Conservation (phyloP, 2,797 vertebrate genomes). For the Gymnoscopelus microlampas region DNA sequence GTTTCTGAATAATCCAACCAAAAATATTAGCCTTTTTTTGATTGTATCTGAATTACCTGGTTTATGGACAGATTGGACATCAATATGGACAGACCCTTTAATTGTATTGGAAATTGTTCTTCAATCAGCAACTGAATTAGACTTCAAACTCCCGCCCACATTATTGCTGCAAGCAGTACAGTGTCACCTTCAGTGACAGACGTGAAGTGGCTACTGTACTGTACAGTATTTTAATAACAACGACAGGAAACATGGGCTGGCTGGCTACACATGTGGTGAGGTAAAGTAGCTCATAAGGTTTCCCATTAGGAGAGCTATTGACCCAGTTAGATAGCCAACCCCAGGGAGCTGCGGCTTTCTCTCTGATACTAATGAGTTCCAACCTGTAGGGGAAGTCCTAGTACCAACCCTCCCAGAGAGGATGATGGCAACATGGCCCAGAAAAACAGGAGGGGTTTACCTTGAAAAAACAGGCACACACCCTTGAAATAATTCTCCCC, state of each 20-base stretch:
- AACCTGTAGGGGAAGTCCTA: constrained; percentile 72
- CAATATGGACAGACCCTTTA: no score
- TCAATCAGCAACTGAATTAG: no score
- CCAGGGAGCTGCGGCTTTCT: constrained; percentile 46
- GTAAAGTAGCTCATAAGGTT: constrained; percentile 57
- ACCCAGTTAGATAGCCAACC: constrained; percentile 66
- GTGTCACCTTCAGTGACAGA: neutral
- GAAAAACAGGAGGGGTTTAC: constrained; percentile 40
- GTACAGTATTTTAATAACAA: constrained; percentile 22
- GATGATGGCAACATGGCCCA: constrained; percentile 38
- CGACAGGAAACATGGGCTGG: constrained; percentile 1
- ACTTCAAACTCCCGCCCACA: no score
- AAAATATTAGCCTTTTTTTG: neutral
- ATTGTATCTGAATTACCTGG: neutral
- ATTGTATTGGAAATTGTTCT: no score
- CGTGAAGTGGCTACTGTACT: neutral
- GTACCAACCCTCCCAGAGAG: constrained; percentile 23
- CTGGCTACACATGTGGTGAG: constrained; percentile 7
- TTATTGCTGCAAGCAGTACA: no score
- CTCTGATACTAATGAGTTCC: constrained; percentile 59
- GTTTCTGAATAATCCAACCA: neutral
- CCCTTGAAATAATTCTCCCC: neutral
- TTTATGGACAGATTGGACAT: no score
- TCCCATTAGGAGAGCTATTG: constrained; percentile 56
- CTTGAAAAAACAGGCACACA: constrained; percentile 28